These are phyloP conservation scores for Cricetomys ansorgei DNA, from an alignment of 2,113 vertebrate genomes.

Conservation along the genomic window DNA sequence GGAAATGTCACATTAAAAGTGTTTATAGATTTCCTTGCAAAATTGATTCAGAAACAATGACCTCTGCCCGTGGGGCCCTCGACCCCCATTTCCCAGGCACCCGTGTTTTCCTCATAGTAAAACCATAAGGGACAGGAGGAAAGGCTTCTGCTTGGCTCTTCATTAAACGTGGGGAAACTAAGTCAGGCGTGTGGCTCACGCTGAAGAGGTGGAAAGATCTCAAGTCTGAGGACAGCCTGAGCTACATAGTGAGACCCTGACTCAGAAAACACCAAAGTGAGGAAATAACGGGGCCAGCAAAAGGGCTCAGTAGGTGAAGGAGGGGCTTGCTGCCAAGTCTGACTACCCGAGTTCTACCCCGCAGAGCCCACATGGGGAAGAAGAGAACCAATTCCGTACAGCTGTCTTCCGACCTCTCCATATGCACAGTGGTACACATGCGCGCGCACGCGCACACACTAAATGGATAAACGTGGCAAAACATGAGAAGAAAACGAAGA, in stretches of 20 bases:
- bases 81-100: neutral
- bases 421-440: neutral
- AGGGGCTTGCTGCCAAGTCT: neutral
- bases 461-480: neutral
- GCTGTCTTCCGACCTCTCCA: neutral
- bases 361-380: neutral
- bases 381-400: neutral
- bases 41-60: neutral
- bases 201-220: neutral
- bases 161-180: neutral
- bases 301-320: neutral
- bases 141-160: neutral
- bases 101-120: no score
- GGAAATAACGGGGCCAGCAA: neutral
- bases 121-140: neutral
- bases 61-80: neutral
- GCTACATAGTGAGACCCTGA: neutral
- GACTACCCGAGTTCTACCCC: neutral
- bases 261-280: neutral
- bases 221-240: neutral
- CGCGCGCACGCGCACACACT: neutral
- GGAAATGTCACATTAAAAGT: slow-evolving; percentile 48
- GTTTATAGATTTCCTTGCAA: slow-evolving; percentile 7
- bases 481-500: neutral
- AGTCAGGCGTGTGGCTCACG: neutral